Base-by-base conservation (phyloP, 2,888 invertebrate species). In the Anagyrus pseudococci region DNA sequence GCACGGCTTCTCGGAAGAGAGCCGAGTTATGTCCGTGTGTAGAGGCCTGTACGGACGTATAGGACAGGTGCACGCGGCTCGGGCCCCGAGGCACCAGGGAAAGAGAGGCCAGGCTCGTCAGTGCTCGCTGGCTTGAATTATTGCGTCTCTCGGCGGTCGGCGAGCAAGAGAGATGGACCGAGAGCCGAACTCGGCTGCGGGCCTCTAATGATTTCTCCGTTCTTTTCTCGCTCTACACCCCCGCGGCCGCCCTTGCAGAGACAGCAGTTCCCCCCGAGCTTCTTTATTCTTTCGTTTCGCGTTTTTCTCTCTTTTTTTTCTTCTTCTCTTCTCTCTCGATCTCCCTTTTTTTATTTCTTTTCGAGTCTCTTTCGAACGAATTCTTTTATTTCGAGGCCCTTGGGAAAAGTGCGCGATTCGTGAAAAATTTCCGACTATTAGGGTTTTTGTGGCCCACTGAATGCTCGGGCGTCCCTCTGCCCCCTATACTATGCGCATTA, bases 1-100 rank as follows among this genome's bases (percentile, higher is more conserved):
- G 68, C 71, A n/a, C n/a, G n/a, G n/a, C n/a, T 79, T 79, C 79
- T 68, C 72, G 74, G 78, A 79, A 80, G 70, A n/a, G n/a, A 70
- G 72, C 68, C 63, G 66, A 8, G 23, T 4, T 47, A 23, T 58
- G 70, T 62, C 65, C 69, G 67, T 15, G 37, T 46, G n/a, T 15
- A 15, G 2, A 23, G 25, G 6, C 3, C 23, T 2, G 8, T 43
- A 17, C 17, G 2, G 2, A 17, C 33, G 8, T 17, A 20, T 78
- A 78, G 77, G 75, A 80, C 80, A 80, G 80, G 79, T 79, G 79
- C 77, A 70, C 71, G 68, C 69, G 70, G 70, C 71, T 15, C 17
- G 1, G 23, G 40, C 37, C 40, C 26, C 33, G 63, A 62, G 67
- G 50, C 17, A 17, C 8, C 6, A 10, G 29, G 29, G 29, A 29